A percentile compares a stretch with the other conserved stretches of the same genome.
Evolutionary conservation across 2,888 invertebrate genomes (phyloP).

Genomic region (Lymantria monacha): DNA sequence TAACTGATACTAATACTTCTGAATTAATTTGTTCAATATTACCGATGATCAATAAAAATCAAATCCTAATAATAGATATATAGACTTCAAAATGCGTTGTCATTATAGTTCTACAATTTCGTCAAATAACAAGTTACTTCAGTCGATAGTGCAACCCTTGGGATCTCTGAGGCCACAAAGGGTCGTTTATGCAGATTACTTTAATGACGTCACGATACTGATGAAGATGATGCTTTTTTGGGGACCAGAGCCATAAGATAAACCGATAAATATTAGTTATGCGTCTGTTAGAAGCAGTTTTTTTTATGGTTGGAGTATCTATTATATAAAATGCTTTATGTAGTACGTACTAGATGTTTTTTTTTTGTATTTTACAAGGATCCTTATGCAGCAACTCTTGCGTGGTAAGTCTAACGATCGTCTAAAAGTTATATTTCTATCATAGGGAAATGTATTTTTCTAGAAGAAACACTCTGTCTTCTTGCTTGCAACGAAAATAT

Average conservation of each 20-base stretch:
- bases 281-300: slow-evolving; percentile 8
- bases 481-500: too few relatives aligned
- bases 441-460: too few relatives aligned
- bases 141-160: slow-evolving; percentile 36
- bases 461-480: too few relatives aligned
- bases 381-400: too few relatives aligned
- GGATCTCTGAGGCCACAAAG: slow-evolving; percentile 54
- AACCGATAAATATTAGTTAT: slow-evolving; percentile 34
- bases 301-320: background rate
- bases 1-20: slow-evolving; percentile 9
- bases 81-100: slow-evolving; percentile 12
- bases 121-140: slow-evolving; percentile 20
- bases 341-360: too few relatives aligned
- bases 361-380: too few relatives aligned
- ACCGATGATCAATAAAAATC: slow-evolving; percentile 9
- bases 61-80: background rate
- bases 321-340: too few relatives aligned
- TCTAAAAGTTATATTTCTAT: too few relatives aligned
- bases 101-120: background rate
- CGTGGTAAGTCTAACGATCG: too few relatives aligned
- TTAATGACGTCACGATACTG: slow-evolving; percentile 24
- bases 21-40: background rate
- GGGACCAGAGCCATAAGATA: slow-evolving; percentile 18
- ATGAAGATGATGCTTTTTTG: slow-evolving; percentile 18
- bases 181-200: slow-evolving; percentile 73